Percentiles rank a stretch among this genome's conserved stretches.
Evolutionary conservation across 2,113 vertebrate genomes (phyloP).

Genomic region (Sardina pilchardus): DNA sequence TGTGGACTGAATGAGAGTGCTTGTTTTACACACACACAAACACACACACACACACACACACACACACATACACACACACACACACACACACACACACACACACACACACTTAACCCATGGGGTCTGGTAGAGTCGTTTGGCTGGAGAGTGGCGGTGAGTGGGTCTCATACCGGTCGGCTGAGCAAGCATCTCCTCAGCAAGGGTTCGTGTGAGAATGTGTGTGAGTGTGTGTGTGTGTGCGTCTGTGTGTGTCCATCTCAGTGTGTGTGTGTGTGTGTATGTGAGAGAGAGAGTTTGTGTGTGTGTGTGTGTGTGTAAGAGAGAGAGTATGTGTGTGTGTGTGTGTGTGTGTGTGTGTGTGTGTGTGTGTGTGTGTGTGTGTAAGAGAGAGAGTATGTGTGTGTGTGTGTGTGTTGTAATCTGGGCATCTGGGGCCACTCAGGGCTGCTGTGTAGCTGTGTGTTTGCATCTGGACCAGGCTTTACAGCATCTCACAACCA

Average conservation of each 20-base stretch:
- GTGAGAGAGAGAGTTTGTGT: not conserved
- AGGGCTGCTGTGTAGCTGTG: not conserved
- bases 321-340: not conserved
- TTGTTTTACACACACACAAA: not conserved
- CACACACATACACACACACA: not conserved
- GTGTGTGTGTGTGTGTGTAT: not conserved
- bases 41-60: not conserved
- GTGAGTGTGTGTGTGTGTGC: not conserved
- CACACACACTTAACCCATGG: not conserved
- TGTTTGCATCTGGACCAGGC: not conserved
- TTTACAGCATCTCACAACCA: not conserved
- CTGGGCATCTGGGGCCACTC: not conserved
- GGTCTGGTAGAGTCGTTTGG: slow-evolving; percentile 30
- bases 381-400: too few relatives aligned
- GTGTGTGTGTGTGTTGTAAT: not conserved
- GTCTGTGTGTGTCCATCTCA: not conserved
- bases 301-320: not conserved
- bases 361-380: not conserved
- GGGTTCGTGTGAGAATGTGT: not conserved
- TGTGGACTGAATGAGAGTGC: not conserved
- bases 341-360: not conserved
- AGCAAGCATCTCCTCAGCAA: not conserved
- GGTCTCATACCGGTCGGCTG: not conserved
- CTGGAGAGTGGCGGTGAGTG: slow-evolving; percentile 27
- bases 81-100: not conserved